A percentile compares a stretch with the other conserved stretches of the same genome.
Evolutionary conservation across 2,797 vertebrate genomes (phyloP).

Genomic region (Lepidocolaptes lacrymiger): DNA sequence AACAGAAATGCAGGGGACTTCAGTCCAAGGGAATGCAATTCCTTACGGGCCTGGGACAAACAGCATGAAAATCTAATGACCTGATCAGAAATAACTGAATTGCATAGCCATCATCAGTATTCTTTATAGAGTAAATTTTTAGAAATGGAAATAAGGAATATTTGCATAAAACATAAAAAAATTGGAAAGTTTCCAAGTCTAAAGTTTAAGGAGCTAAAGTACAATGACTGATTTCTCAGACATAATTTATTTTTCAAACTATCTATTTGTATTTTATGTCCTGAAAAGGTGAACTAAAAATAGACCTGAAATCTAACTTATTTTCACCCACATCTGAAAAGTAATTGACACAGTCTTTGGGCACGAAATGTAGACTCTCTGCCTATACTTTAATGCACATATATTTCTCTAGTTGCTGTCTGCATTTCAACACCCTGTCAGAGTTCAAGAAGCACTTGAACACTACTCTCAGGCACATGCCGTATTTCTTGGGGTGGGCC

Average conservation of each 20-base stretch:
- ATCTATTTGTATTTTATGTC: background rate
- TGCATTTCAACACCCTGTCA: background rate
- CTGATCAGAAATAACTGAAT: background rate
- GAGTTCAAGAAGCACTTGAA: background rate
- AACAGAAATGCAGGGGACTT: background rate
- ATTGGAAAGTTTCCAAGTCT: background rate
- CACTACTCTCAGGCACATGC: background rate
- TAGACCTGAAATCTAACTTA: background rate
- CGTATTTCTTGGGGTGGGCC: background rate
- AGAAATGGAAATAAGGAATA: background rate
- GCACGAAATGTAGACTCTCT: background rate
- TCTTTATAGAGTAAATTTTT: background rate
- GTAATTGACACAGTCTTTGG: background rate
- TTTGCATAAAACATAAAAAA: background rate
- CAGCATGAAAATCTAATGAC: background rate
- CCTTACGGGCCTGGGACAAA: background rate
- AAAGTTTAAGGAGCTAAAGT: background rate
- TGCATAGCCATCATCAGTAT: background rate
- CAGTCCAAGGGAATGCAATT: background rate
- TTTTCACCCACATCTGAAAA: background rate
- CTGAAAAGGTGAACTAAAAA: background rate
- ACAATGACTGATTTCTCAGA: background rate
- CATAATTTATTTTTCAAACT: background rate
- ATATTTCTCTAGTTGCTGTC: background rate
- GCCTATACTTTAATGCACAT: background rate